Evolutionary conservation across 2,888 invertebrate genomes (phyloP).

Genomic region (Stramonita haemastoma): DNA sequence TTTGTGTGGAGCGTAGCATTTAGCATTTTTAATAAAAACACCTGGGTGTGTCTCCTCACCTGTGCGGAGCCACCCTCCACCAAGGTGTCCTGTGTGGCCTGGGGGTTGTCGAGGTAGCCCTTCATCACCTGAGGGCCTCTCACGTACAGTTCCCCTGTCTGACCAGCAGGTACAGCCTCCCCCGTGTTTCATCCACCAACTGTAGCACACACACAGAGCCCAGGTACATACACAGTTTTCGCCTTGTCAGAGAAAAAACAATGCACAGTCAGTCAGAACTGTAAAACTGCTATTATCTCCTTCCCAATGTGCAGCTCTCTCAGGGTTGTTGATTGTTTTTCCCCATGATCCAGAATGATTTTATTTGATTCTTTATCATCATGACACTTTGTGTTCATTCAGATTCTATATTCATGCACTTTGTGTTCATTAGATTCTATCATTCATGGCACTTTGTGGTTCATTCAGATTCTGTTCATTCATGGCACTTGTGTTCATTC

Average conservation of each 20-base stretch:
- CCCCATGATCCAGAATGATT: no score
- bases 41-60: conserved; percentile 78
- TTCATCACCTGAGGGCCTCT: conserved; percentile 90
- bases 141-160: conserved; percentile 86
- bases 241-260: neutral
- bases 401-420: no score
- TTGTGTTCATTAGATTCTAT: no score
- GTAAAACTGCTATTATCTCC: neutral
- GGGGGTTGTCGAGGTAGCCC: conserved; percentile 87
- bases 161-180: conserved; percentile 80
- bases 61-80: conserved; percentile 88
- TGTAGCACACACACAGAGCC: conserved; percentile 42
- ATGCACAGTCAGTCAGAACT: neutral
- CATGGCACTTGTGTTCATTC: no score
- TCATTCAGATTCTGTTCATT: no score
- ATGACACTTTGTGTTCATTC: no score
- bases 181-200: conserved; percentile 79
- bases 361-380: no score
- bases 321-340: no score
- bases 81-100: conserved; percentile 83
- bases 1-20: no score
- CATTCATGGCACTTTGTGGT: no score
- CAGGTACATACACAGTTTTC: neutral
- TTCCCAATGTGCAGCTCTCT: neutral
- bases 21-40: no score